A percentile compares a stretch with the other conserved stretches of the same genome.
Evolutionary conservation across 1,140 invertebrate species (phyloP).

Genomic region (Danaus plexippus): DNA sequence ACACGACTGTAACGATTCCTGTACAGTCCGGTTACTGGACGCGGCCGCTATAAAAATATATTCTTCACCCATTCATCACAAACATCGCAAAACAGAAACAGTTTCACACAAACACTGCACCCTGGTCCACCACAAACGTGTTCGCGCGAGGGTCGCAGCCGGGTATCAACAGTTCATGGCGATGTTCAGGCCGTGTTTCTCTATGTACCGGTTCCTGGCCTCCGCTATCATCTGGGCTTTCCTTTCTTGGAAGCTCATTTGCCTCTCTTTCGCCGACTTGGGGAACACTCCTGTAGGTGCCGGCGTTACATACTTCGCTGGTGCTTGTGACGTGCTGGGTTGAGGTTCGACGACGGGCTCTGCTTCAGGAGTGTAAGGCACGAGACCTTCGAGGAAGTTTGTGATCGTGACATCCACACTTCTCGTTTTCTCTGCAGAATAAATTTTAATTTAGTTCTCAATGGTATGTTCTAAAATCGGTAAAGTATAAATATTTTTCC

Average conservation of each 20-base stretch:
- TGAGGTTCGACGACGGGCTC: conserved; percentile 29
- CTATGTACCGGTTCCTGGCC: conserved; percentile 83
- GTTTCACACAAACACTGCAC: too few species aligned
- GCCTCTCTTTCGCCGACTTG: conserved; percentile 74
- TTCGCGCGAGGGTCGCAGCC: too few species aligned
- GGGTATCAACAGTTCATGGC: conserved; percentile 32
- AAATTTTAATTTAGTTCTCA: too few species aligned
- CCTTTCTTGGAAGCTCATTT: conserved; percentile 77
- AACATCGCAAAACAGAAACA: too few species aligned
- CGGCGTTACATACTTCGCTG: conserved; percentile 37
- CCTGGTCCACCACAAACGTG: too few species aligned
- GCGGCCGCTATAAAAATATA: too few species aligned
- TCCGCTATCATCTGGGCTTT: conserved; percentile 85
- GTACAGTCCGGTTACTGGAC: too few species aligned
- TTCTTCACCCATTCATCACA: too few species aligned
- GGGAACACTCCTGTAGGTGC: conserved; percentile 73
- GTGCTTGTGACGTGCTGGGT: conserved; percentile 25
- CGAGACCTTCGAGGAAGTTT: conserved; percentile 84
- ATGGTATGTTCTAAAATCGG: too few species aligned
- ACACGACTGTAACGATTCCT: too few species aligned
- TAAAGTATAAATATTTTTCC: too few species aligned
- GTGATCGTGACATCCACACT: conserved; percentile 86
- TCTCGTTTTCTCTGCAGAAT: conserved; percentile 79
- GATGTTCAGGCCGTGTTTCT: conserved; percentile 79
- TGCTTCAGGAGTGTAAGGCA: conserved; percentile 77